Conservation (phyloP, 2,113 vertebrate species). For the Climacteris rufus region DNA sequence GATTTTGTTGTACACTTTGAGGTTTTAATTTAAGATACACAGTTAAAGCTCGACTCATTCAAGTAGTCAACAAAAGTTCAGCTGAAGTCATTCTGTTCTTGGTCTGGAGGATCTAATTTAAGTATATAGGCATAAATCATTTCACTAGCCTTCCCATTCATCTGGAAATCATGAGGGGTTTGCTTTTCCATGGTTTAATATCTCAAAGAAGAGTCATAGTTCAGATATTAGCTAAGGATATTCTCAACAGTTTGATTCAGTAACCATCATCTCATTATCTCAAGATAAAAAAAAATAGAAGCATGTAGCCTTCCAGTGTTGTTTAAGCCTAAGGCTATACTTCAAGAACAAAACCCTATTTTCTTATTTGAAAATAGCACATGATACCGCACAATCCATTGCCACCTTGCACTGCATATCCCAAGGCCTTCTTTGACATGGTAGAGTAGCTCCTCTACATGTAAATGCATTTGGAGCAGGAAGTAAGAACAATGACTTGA, state of each 20-base stretch:
- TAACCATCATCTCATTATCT: not conserved
- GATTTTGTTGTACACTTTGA: not conserved
- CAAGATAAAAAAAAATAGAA: not conserved
- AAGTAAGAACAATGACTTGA: not conserved
- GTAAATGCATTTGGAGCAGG: not conserved
- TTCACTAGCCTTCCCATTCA: not conserved
- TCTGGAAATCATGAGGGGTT: not conserved
- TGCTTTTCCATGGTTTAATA: not conserved
- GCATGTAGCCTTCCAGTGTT: not conserved
- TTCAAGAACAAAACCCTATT: not conserved
- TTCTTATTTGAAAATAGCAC: not conserved
- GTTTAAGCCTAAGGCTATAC: not conserved
- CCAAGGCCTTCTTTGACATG: not conserved
- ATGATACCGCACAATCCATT: rapidly evolving
- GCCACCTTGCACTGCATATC: rapidly evolving
- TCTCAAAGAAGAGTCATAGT: not conserved
- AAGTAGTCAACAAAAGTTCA: not conserved
- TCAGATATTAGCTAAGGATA: not conserved
- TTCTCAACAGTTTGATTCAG: not conserved
- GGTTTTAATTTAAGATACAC: not conserved
- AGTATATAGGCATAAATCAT: rapidly evolving
- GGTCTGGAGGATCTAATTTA: not conserved
- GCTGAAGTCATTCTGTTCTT: not conserved
- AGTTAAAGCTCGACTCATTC: not conserved
- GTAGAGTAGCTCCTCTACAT: rapidly evolving